phyloP scores from a whole-genome alignment of 2,113 vertebrate genomes.

The Rhea americana region DNA sequence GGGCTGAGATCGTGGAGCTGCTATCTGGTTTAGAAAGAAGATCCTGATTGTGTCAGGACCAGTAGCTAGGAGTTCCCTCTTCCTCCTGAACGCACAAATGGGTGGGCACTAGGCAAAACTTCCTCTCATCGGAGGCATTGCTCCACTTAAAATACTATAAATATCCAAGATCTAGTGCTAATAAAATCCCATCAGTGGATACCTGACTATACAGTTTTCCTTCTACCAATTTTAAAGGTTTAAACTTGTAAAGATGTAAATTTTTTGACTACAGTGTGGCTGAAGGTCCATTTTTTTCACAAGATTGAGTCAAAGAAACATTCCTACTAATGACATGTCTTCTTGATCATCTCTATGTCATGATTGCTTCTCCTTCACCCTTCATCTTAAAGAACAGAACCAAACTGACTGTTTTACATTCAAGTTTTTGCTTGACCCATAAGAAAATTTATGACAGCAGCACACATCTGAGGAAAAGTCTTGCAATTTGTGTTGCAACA shows the following conservation, averaged over 20 bases:
- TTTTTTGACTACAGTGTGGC: neutral
- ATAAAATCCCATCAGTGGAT: neutral
- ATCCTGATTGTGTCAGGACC: neutral
- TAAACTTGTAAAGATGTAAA: neutral
- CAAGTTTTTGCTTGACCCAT: neutral
- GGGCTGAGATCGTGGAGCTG: neutral
- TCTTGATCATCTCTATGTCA: neutral
- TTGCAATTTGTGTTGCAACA: neutral
- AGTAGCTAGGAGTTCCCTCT: neutral
- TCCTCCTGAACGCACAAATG: neutral
- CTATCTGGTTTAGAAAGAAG: neutral
- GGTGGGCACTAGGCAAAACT: neutral
- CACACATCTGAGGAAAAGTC: neutral
- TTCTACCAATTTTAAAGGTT: neutral
- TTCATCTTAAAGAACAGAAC: neutral
- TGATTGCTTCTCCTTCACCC: neutral
- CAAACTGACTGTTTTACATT: neutral
- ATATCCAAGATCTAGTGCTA: neutral
- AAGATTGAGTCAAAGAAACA: neutral
- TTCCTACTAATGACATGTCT: neutral
- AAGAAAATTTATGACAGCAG: neutral
- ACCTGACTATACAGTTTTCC: neutral
- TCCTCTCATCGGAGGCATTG: neutral
- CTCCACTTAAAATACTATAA: neutral
- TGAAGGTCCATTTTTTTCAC: neutral